Conservation (phyloP, 1,140 invertebrate species). For the Musca vetustissima region DNA sequence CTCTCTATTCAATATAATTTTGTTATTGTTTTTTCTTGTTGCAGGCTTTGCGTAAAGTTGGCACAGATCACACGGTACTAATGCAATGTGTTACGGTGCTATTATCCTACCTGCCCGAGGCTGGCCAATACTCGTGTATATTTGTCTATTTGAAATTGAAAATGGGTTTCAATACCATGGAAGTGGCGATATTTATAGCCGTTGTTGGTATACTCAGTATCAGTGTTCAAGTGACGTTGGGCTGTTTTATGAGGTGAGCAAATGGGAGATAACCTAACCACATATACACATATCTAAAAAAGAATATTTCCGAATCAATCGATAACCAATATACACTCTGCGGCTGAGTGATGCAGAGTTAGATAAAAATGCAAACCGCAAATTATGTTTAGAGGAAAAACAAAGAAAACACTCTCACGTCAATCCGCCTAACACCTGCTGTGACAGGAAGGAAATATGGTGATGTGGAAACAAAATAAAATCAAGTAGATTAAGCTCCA, state of each 20-base stretch:
- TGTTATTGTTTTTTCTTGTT: constrained; percentile 26
- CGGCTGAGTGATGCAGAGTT: not conserved
- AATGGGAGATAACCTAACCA: too few species aligned
- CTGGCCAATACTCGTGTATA: constrained; percentile 98
- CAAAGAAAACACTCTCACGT: too few species aligned
- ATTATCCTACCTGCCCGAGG: constrained; percentile 97
- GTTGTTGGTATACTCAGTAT: constrained; percentile 96
- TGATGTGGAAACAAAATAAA: too few species aligned
- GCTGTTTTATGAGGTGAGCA: constrained; percentile 74
- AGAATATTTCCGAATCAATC: too few species aligned
- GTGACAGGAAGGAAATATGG: too few species aligned
- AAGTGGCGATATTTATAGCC: constrained; percentile 97
- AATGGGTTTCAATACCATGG: constrained; percentile 92
- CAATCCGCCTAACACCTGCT: too few species aligned
- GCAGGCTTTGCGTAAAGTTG: constrained; percentile 86
- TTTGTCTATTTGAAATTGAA: constrained; percentile 99
- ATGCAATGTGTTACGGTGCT: constrained; percentile 97
- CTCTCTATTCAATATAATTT: not conserved
- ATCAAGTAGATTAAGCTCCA: too few species aligned
- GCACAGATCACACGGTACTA: constrained; percentile 93
- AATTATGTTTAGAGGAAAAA: too few species aligned
- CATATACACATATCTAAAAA: too few species aligned
- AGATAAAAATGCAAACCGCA: too few species aligned
- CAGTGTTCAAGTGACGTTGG: constrained; percentile 88
- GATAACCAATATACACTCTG: not conserved